Percentiles rank a stretch among this genome's conserved stretches.
Evolutionary conservation across 2,797 vertebrate genomes (phyloP).

Genomic region (Brotula barbata): DNA sequence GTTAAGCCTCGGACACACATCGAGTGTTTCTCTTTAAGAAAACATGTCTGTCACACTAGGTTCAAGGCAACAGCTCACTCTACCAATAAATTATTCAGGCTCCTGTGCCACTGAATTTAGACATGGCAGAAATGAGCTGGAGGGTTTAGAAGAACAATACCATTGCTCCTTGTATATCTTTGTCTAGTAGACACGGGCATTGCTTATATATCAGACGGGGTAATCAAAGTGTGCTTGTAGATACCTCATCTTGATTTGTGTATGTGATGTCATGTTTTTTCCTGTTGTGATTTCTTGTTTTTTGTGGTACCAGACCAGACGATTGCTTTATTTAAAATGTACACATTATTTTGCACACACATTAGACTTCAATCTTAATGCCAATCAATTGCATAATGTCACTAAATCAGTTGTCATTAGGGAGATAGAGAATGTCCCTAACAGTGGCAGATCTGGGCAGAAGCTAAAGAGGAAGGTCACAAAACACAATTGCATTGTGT

Average conservation of each 20-base stretch:
- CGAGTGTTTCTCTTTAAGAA: slow-evolving; percentile 65
- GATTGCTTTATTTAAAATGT: not conserved
- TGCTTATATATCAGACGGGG: slow-evolving; percentile 2
- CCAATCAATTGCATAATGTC: slow-evolving; percentile 48
- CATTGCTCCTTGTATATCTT: slow-evolving; percentile 7
- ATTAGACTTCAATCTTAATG: slow-evolving; percentile 35
- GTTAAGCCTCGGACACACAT: slow-evolving; percentile 8
- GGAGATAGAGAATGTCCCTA: no score
- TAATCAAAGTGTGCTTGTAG: not conserved
- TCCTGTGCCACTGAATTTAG: slow-evolving; percentile 71
- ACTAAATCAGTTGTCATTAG: no score
- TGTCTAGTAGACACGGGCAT: slow-evolving; percentile 18
- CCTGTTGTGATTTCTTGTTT: slow-evolving; percentile 25
- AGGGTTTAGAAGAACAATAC: slow-evolving; percentile 35
- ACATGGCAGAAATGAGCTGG: slow-evolving; percentile 50
- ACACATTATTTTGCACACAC: not conserved
- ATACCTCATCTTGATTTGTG: not conserved
- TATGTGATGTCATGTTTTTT: slow-evolving; percentile 40
- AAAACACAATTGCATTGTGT: slow-evolving; percentile 70
- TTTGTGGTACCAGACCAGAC: not conserved
- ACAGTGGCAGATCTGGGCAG: not conserved
- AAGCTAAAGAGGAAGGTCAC: slow-evolving; percentile 65
- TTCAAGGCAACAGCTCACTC: slow-evolving; percentile 65
- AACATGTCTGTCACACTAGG: slow-evolving; percentile 57
- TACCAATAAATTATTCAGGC: slow-evolving; percentile 79